Evolutionary conservation across 2,888 invertebrate species (phyloP), one percentile per base, ranked within the genome.

Genomic region (Rhopalosiphum nymphaeae): DNA sequence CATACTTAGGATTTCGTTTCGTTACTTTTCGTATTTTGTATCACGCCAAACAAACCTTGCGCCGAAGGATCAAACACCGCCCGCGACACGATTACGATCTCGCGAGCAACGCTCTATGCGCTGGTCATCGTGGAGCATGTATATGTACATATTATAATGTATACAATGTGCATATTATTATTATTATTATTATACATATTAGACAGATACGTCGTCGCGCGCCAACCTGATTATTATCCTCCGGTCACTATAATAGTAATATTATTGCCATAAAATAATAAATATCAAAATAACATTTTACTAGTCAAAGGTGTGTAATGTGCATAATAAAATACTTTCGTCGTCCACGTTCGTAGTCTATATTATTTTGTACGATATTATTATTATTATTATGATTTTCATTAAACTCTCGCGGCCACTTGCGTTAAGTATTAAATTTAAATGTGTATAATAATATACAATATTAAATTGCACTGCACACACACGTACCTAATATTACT

Each of bases 11-110:
- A 86, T 86, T 46, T 86, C 7, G 29, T 86, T 46, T 46, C 5
- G 29, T 86, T 26, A 29, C 5, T 85, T 85, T 85, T 85, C 44
- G 42, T 85, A 44, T 78, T 78, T 84, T 36, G 5, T 84, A 11
- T 46, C 13, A 46, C 13, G 36, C 78, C 36, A 78, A 86, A 86
- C 29, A 29, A 7, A 86, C 86, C 29, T 11, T 10, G 86, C 53
- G n/a, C 49, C n/a, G 49, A 88, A 49, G 46, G 87, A 88, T 88
- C 87, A 88, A 88, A 88, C 87, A 53, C n/a, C 87, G 53, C 49
- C 87, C 49, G 49, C 86, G 86, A 44, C 46, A 29, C 46, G 86
- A 86, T 88, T 49, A n/a, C 87, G n/a, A 49, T 49, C 49, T 9
- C 3, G 42, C 44, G 85, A 44, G 25, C 85, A 26, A 42, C 85